Evolutionary conservation across 2,797 vertebrate genomes (phyloP).

Genomic region (Sebastes diaconus): DNA sequence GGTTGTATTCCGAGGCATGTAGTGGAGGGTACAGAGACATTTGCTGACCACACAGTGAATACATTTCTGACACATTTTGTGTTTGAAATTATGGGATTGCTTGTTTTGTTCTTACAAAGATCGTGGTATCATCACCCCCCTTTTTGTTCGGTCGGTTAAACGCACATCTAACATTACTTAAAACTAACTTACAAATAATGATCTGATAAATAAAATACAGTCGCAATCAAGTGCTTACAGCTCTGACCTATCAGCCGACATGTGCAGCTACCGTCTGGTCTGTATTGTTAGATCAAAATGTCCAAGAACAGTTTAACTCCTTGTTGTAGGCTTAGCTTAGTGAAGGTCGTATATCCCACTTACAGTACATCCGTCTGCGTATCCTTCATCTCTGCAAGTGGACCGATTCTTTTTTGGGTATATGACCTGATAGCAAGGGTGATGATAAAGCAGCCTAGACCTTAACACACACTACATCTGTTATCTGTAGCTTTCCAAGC

Average conservation of each 20-base stretch:
- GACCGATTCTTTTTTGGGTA: neutral
- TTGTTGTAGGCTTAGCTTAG: neutral
- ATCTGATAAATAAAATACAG: neutral
- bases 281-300: neutral
- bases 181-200: neutral
- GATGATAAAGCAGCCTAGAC: neutral
- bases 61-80: neutral
- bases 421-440: neutral
- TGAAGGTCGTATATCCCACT: neutral
- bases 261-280: neutral
- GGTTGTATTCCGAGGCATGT: neutral
- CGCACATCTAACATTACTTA: neutral
- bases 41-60: neutral
- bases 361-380: neutral
- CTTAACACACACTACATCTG: neutral
- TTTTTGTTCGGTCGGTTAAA: neutral
- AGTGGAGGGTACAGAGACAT: neutral
- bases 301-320: neutral
- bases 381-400: neutral
- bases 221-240: neutral
- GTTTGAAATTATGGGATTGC: neutral
- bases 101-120: neutral
- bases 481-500: constrained; percentile 88
- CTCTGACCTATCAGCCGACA: neutral
- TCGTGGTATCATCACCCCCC: neutral